phyloP scores from a whole-genome alignment of 2,797 vertebrate genomes.

The Acanthis flammea region DNA sequence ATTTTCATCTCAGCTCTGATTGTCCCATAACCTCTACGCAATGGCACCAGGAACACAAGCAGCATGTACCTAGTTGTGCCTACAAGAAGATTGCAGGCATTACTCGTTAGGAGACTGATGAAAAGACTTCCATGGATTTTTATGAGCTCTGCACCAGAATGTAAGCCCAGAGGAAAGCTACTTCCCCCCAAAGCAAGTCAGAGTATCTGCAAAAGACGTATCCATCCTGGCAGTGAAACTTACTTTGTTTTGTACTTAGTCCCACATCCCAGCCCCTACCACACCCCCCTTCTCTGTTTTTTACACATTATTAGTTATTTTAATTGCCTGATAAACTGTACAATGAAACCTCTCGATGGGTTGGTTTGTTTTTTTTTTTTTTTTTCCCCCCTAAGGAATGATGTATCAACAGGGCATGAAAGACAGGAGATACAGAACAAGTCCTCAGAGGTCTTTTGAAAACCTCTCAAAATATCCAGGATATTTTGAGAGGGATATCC shows the following conservation, averaged over 20 bases:
- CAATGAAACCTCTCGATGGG: not conserved
- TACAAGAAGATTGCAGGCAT: not conserved
- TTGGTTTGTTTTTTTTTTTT: rapidly evolving
- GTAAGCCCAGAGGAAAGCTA: not conserved
- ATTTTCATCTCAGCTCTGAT: not conserved
- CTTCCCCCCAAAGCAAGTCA: not conserved
- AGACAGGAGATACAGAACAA: not conserved
- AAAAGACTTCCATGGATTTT: not conserved
- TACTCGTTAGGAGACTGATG: not conserved
- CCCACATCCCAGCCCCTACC: not conserved
- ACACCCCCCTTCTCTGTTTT: not conserved
- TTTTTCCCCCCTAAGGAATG: not conserved
- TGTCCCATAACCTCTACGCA: rapidly evolving
- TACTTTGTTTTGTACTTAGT: not conserved
- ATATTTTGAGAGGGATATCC: no score
- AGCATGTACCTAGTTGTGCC: not conserved
- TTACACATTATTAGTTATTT: not conserved
- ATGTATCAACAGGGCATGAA: not conserved
- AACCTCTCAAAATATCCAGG: not conserved
- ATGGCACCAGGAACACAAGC: not conserved
- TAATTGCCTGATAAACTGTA: not conserved
- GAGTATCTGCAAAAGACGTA: not conserved
- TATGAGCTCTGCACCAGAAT: not conserved
- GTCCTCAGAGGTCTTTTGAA: not conserved
- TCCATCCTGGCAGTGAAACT: not conserved